phyloP scores from a whole-genome alignment of 2,797 vertebrate genomes.

The Corythornis leucogaster region DNA sequence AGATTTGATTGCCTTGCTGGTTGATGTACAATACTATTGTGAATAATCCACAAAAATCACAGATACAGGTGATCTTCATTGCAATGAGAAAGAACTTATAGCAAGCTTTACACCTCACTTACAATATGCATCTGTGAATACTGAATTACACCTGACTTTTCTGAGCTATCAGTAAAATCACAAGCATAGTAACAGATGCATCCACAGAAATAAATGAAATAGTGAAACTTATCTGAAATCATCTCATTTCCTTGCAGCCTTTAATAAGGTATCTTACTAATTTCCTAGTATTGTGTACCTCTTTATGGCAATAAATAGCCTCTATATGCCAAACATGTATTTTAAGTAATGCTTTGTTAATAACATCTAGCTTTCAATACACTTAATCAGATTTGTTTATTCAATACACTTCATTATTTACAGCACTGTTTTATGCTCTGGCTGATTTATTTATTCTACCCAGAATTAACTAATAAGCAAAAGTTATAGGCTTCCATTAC shows the following conservation, averaged over 20 bases:
- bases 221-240: neutral
- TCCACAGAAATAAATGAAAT: neutral
- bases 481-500: neutral
- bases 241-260: neutral
- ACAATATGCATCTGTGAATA: neutral
- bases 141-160: neutral
- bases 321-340: neutral
- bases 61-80: neutral
- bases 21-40: neutral
- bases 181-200: neutral
- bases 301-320: neutral
- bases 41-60: slow-evolving; percentile 39
- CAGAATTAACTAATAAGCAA: neutral
- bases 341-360: neutral
- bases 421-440: neutral
- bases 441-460: neutral
- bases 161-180: neutral
- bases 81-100: slow-evolving; percentile 25
- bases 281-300: neutral
- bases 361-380: neutral
- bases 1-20: slow-evolving; percentile 21
- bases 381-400: neutral
- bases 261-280: neutral
- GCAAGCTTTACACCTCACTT: neutral
- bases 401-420: neutral